Base-by-base conservation (phyloP, 2,797 vertebrate species). In the Periparus ater region DNA sequence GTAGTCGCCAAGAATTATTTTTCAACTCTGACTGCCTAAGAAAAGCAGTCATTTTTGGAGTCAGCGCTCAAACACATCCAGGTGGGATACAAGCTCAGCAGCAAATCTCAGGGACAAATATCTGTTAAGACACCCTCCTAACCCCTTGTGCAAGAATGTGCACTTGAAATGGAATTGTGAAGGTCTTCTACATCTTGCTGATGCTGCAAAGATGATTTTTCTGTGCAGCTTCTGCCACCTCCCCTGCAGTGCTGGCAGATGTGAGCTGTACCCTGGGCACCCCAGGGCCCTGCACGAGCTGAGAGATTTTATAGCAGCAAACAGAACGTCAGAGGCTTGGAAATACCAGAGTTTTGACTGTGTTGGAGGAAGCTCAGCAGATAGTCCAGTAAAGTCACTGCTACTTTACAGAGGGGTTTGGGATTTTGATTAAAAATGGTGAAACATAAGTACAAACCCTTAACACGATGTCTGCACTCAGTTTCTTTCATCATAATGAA, bases 171-270 rank as follows among this genome's bases (percentile, higher is more conserved):
- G 45, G 53, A 63, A 50, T 34, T 62, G 27, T 26, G 68, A 47
- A 86, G 66, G 77, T 47, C 30, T 58, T 30, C 42, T 38, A 3
- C 3, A 0, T 38, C 48, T 29, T 92, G 81, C 93, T 95, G 84
- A 91, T 48, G 14, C 68, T 94, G 81, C 94, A 85, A 54, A 92
- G 79, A 42, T n/a, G 19, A 21, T 76, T 44, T 60, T 89, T 82
- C 36, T 72, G 26, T 45, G 13, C 17, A 20, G 80, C 21, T 82
- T 58, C 86, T 95, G 91, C 74, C 55, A 54, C 82, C 47, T 40
- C 26, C 54, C 78, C 94, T 82, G 94, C 93, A 54, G 88, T 16
- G 73, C 51, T 83, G 84, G 85, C 89, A 85, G 87, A 68, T 78
- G 85, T 11, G 20, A 88, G 87, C 72, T 63, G 75, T 44, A 27